Percentiles rank a stretch among this genome's conserved stretches.
These are phyloP conservation scores for Poecilia gillii DNA, from an alignment of 2,797 vertebrate genomes.

Conservation along the genomic window DNA sequence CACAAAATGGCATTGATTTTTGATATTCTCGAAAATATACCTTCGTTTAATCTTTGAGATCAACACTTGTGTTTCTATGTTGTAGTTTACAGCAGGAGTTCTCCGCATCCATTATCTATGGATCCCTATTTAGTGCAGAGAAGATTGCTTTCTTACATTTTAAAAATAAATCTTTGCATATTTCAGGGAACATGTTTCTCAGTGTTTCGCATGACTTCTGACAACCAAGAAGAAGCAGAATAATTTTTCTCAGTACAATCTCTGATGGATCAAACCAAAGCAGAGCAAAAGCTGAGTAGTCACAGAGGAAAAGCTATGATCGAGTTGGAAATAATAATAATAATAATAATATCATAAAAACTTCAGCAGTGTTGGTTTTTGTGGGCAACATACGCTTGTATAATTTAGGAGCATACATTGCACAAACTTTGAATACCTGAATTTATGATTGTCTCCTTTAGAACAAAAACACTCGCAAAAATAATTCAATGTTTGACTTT, in stretches of 20 bases:
- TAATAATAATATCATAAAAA: background rate
- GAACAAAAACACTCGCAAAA: background rate
- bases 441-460: constrained; percentile 1
- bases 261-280: constrained; percentile 48
- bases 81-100: constrained; percentile 2
- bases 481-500: constrained; percentile 26
- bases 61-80: constrained; percentile 21
- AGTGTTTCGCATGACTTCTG: constrained; percentile 47
- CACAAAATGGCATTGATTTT: constrained; percentile 17
- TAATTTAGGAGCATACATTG: background rate
- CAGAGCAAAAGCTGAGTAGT: constrained; percentile 43
- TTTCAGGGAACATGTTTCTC: constrained; percentile 37
- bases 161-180: constrained; percentile 38
- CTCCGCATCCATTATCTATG: constrained; percentile 7
- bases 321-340: constrained; percentile 24
- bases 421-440: constrained; percentile 18
- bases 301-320: constrained; percentile 20
- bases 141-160: constrained; percentile 16
- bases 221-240: constrained; percentile 49
- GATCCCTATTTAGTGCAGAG: constrained; percentile 16
- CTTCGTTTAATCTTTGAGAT: constrained; percentile 9
- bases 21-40: constrained; percentile 6
- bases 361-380: constrained; percentile 12
- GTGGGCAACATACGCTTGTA: background rate
- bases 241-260: constrained; percentile 41